phyloP scores from a whole-genome alignment of 2,888 invertebrate species.

The Heliconius charithonia region DNA sequence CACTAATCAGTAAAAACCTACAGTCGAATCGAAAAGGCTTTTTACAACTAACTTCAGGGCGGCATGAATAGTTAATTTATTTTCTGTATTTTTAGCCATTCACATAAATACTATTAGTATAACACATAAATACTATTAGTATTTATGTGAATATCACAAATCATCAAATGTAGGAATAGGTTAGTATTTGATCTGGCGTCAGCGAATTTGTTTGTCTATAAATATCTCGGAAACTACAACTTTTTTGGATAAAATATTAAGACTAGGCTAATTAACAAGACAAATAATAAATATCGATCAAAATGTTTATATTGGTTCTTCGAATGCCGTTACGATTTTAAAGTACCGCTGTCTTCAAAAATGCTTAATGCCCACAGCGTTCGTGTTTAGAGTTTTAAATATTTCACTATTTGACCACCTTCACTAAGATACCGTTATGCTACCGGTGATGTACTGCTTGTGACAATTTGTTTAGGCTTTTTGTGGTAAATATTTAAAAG shows the following conservation, averaged over 20 bases:
- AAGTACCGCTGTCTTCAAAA: constrained; percentile 27
- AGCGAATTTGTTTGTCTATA: no score
- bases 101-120: no score
- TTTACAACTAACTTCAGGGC: no score
- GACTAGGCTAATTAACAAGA: neutral
- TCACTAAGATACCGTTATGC: constrained; percentile 34
- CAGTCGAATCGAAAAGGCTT: no score
- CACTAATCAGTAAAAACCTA: no score
- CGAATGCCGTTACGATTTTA: constrained; percentile 26
- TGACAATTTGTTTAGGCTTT: neutral
- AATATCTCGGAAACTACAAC: no score
- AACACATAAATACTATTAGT: no score
- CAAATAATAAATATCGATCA: neutral
- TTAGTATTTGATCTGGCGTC: no score
- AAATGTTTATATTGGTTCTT: constrained; percentile 16
- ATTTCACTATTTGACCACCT: constrained; percentile 34
- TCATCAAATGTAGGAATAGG: no score
- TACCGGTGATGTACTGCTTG: constrained; percentile 12
- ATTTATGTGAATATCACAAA: no score
- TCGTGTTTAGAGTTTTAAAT: constrained; percentile 30
- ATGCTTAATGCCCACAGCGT: constrained; percentile 28
- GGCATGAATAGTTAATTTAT: no score
- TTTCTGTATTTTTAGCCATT: no score
- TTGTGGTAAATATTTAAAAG: neutral
- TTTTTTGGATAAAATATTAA: neutral